A percentile compares a stretch with the other conserved stretches of the same genome.
phyloP scores from a whole-genome alignment of 2,888 invertebrate genomes.

The Ischnus inquisitorius region DNA sequence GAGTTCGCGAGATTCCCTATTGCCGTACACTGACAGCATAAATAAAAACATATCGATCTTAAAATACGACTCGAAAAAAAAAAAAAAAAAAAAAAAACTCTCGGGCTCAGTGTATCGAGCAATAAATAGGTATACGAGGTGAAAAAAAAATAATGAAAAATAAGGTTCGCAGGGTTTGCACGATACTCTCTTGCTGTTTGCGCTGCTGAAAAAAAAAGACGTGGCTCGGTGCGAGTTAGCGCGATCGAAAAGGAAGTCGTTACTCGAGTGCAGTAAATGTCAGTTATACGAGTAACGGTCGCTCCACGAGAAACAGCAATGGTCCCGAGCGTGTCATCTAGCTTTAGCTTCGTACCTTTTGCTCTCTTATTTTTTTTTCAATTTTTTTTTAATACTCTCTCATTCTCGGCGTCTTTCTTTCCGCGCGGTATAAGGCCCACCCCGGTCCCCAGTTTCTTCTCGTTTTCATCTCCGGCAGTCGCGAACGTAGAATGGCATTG shows the following conservation, averaged over 20 bases:
- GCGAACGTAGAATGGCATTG: constrained; percentile 37
- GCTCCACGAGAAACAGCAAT: constrained; percentile 23
- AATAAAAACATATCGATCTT: constrained; percentile 1
- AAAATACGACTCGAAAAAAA: neutral
- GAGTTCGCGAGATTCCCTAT: neutral
- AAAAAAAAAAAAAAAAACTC: neutral
- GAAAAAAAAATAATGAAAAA: neutral
- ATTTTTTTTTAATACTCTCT: constrained; percentile 11
- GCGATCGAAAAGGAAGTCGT: constrained; percentile 40
- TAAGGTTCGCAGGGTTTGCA: neutral
- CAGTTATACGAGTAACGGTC: constrained; percentile 51
- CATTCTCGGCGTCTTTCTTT: constrained; percentile 31
- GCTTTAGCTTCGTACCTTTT: constrained; percentile 10
- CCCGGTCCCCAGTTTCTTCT: constrained; percentile 37
- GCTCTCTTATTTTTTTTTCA: neutral
- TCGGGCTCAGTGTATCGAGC: neutral
- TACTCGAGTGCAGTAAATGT: constrained; percentile 47
- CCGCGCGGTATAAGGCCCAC: constrained; percentile 20
- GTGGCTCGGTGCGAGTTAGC: constrained; percentile 15
- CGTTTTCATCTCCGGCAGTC: constrained; percentile 57
- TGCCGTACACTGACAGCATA: neutral
- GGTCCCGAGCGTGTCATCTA: constrained; percentile 31
- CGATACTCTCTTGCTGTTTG: neutral
- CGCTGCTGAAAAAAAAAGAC: constrained; percentile 1
- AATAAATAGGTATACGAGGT: neutral